These are phyloP conservation scores for Setophaga kirtlandii DNA, from an alignment of 2,113 vertebrate genomes.

Conservation along the genomic window DNA sequence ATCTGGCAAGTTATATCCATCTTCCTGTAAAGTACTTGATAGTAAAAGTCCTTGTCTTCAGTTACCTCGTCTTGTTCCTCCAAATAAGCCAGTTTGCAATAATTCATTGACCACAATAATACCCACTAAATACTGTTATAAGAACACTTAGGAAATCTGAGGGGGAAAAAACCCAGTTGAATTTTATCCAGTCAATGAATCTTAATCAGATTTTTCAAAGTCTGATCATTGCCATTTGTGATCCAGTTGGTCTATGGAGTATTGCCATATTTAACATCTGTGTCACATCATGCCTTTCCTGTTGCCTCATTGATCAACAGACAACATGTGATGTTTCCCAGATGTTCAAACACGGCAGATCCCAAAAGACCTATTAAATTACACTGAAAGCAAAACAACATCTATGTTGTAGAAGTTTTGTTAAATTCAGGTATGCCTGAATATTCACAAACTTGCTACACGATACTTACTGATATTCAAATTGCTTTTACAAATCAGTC, in stretches of 20 bases:
- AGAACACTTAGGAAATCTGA: neutral
- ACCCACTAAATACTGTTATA: neutral
- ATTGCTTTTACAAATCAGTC: neutral
- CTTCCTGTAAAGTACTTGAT: neutral
- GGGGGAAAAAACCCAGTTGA: neutral
- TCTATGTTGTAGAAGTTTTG: neutral
- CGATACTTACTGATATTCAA: constrained; percentile 1
- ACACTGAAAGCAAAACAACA: constrained; percentile 49
- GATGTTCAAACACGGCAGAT: constrained; percentile 60
- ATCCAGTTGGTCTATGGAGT: constrained; percentile 55
- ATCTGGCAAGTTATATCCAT: constrained; percentile 7
- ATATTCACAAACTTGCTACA: neutral
- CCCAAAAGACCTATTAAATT: constrained; percentile 53
- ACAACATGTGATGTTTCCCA: constrained; percentile 70
- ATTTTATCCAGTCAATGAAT: constrained; percentile 38
- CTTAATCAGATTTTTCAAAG: constrained; percentile 56
- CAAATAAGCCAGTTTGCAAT: neutral
- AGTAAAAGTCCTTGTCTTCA: neutral
- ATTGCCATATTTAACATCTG: constrained; percentile 67
- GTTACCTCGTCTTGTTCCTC: neutral
- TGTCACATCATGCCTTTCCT: constrained; percentile 69
- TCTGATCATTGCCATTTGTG: constrained; percentile 58
- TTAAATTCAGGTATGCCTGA: constrained; percentile 15
- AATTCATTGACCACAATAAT: neutral
- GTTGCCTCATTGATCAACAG: constrained; percentile 70